Percentiles rank a stretch among this genome's conserved stretches.
Evolutionary conservation across 2,888 invertebrate species (phyloP).

Genomic region (Petrolisthes cinctipes): DNA sequence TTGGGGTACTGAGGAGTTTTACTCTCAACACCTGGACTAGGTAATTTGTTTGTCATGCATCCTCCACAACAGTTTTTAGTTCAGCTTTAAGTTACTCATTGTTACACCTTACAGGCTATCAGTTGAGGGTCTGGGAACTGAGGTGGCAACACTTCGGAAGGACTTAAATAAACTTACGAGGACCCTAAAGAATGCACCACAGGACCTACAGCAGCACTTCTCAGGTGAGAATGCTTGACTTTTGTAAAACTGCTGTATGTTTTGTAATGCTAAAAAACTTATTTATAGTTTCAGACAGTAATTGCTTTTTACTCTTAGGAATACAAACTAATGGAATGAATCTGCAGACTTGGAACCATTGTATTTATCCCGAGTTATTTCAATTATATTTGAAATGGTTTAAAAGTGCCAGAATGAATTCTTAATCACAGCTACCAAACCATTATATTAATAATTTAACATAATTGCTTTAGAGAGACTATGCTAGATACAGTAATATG

Average conservation of each 20-base stretch:
- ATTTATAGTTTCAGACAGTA: too few species aligned
- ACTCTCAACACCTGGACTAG: background rate
- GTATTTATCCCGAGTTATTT: too few species aligned
- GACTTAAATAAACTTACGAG: slow-evolving; percentile 12
- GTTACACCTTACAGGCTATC: slow-evolving; percentile 13
- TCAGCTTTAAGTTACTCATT: background rate
- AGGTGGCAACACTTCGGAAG: slow-evolving; percentile 17
- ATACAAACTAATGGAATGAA: too few species aligned
- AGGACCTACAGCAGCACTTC: slow-evolving; percentile 32
- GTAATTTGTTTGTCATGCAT: background rate
- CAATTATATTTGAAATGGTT: too few species aligned
- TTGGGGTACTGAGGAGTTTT: background rate
- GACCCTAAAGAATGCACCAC: slow-evolving; percentile 36
- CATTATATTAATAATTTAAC: too few species aligned
- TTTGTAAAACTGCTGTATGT: too few species aligned
- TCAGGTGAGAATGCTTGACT: slow-evolving; percentile 14
- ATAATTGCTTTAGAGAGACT: background rate
- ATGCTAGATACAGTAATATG: background rate
- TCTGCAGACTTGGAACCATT: too few species aligned
- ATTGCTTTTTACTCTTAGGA: too few species aligned
- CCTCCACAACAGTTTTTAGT: background rate
- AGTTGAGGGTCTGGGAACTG: slow-evolving; percentile 26
- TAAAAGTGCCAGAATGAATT: too few species aligned
- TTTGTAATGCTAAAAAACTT: too few species aligned
- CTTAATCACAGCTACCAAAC: background rate